These are phyloP conservation scores for Parauchenoglanis ngamensis DNA, from an alignment of 2,797 vertebrate species.

Conservation along the genomic window DNA sequence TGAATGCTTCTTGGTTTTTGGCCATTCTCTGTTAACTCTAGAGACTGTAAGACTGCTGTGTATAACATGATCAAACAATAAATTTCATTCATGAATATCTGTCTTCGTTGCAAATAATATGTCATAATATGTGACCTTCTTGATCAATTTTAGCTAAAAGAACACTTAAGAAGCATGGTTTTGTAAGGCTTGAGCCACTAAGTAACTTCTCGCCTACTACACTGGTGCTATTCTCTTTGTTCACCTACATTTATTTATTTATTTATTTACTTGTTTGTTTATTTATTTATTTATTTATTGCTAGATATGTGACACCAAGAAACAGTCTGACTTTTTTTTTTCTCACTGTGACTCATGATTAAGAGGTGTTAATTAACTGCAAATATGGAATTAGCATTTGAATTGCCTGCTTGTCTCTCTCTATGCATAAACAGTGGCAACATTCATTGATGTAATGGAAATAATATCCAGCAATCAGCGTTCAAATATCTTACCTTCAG, in stretches of 20 bases:
- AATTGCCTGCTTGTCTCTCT: background rate
- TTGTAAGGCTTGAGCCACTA: background rate
- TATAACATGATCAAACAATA: background rate
- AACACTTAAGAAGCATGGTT: background rate
- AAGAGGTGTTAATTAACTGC: constrained; percentile 21
- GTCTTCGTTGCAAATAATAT: background rate
- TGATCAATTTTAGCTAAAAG: background rate
- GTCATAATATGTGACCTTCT: background rate
- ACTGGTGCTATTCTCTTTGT: background rate
- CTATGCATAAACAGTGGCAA: constrained; percentile 4
- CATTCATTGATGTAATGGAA: constrained; percentile 1
- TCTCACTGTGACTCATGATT: background rate
- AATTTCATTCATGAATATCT: background rate
- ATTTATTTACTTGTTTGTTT: too few relatives aligned
- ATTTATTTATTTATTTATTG: background rate
- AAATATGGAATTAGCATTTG: constrained; percentile 11
- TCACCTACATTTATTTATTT: constrained; percentile 15
- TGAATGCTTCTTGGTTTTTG: background rate
- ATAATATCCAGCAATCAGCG: constrained; percentile 27
- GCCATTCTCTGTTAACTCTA: too few relatives aligned
- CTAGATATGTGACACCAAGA: background rate
- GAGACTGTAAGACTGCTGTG: background rate
- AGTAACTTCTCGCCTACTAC: background rate
- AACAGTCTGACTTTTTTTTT: background rate
- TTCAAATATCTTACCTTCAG: constrained; percentile 13